phyloP scores from a whole-genome alignment of 2,113 vertebrate genomes.

The Canis aureus region DNA sequence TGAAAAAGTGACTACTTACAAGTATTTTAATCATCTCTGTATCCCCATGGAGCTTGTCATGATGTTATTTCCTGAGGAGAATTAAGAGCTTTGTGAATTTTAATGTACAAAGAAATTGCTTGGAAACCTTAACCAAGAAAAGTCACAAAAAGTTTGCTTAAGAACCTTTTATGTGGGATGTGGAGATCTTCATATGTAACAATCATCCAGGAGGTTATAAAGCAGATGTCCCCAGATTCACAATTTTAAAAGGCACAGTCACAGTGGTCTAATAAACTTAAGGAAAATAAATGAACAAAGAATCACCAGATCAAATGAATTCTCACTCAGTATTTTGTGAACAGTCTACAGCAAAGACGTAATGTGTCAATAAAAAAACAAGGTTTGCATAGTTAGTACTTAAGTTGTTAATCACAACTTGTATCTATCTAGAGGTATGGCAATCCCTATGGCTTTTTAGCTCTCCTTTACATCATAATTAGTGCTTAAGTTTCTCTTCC shows the following conservation, averaged over 20 bases:
- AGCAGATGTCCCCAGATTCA: background rate
- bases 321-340: background rate
- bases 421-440: background rate
- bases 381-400: background rate
- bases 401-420: background rate
- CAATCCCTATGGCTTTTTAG: background rate
- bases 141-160: background rate
- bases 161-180: background rate
- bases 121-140: background rate
- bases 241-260: background rate
- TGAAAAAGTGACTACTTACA: background rate
- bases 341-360: background rate
- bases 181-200: too few relatives aligned
- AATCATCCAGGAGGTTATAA: background rate
- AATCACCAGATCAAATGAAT: background rate
- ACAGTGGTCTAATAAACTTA: background rate
- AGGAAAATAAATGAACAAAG: background rate
- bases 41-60: fast-evolving
- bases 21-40: background rate
- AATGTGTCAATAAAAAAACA: background rate
- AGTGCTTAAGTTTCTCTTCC: background rate
- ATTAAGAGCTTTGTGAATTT: background rate
- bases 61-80: background rate
- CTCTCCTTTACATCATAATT: background rate
- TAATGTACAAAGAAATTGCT: background rate